Percentiles rank a stretch among this genome's conserved stretches.
Conservation (phyloP, 2,113 vertebrate species). For the Tonatia bakeri region DNA sequence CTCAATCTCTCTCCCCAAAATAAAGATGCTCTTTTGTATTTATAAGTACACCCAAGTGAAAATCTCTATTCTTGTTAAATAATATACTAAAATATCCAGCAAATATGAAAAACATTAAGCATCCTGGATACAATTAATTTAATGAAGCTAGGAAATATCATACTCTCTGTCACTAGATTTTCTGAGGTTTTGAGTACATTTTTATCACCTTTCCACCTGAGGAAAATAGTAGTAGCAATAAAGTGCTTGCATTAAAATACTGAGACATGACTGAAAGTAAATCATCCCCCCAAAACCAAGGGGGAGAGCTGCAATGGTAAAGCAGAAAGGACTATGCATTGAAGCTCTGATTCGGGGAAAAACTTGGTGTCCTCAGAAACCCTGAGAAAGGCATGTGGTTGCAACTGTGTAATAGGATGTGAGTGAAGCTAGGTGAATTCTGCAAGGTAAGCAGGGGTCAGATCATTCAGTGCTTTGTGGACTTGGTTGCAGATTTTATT, state of each 20-base stretch:
- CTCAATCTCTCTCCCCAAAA: background rate
- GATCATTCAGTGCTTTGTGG: background rate
- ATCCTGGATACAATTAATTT: background rate
- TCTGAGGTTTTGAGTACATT: background rate
- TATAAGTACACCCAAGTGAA: background rate
- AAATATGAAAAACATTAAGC: background rate
- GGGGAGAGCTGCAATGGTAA: background rate
- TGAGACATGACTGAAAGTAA: background rate
- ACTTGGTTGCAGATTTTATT: background rate
- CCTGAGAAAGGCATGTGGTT: background rate
- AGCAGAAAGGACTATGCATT: background rate
- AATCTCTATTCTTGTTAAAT: background rate
- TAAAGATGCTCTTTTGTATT: background rate
- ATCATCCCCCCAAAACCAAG: background rate
- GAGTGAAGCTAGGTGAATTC: background rate
- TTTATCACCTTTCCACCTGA: background rate
- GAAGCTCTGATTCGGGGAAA: background rate
- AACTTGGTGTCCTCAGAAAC: background rate
- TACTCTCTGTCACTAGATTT: background rate
- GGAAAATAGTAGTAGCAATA: background rate
- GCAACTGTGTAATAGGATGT: background rate
- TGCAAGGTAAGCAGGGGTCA: background rate
- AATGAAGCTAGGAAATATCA: background rate
- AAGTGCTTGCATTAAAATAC: background rate
- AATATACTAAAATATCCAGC: background rate